Percentiles rank a stretch among this genome's conserved stretches.
These are phyloP conservation scores for Zhengitettix transpicula DNA, from an alignment of 2,888 invertebrate genomes.

Conservation along the genomic window DNA sequence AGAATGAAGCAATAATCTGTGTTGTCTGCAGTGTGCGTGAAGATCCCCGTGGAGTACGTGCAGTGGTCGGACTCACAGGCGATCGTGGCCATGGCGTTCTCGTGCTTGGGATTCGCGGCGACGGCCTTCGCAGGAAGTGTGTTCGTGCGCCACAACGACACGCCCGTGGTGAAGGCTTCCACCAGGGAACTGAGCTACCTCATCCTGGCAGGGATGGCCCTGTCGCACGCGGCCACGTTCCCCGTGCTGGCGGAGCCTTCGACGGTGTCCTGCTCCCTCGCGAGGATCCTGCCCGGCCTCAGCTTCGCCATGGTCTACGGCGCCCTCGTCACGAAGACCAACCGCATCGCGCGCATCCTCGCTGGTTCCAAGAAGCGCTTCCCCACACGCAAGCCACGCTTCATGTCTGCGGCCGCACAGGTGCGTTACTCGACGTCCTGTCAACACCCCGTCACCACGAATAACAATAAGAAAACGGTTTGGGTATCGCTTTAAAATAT, in stretches of 20 bases:
- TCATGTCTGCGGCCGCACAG: conserved; percentile 42
- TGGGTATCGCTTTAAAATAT: too few relatives aligned
- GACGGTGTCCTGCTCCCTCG: conserved; percentile 35
- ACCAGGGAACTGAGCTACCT: conserved; percentile 50
- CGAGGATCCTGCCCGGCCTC: conserved; percentile 40
- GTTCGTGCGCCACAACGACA: conserved; percentile 50
- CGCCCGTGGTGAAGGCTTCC: conserved; percentile 56
- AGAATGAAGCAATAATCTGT: too few relatives aligned
- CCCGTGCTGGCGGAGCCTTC: conserved; percentile 46
- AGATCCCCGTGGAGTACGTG: conserved; percentile 41
- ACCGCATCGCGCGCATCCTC: conserved; percentile 56
- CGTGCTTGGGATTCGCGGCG: conserved; percentile 41
- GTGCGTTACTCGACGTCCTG: conserved; percentile 19
- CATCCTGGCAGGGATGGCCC: conserved; percentile 35
- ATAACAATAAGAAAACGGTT: too few relatives aligned
- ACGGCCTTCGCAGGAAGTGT: conserved; percentile 41
- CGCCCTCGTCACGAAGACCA: conserved; percentile 58
- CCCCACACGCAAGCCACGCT: conserved; percentile 46
- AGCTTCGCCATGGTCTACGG: conserved; percentile 59
- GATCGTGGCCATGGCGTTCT: conserved; percentile 39
- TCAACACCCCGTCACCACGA: too few relatives aligned
- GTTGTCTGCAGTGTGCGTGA: conserved; percentile 38
- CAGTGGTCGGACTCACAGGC: conserved; percentile 44
- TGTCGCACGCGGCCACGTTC: conserved; percentile 43
- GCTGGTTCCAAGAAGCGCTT: conserved; percentile 56